Conservation (phyloP, 2,797 vertebrate species). For the Phataginus tricuspis region DNA sequence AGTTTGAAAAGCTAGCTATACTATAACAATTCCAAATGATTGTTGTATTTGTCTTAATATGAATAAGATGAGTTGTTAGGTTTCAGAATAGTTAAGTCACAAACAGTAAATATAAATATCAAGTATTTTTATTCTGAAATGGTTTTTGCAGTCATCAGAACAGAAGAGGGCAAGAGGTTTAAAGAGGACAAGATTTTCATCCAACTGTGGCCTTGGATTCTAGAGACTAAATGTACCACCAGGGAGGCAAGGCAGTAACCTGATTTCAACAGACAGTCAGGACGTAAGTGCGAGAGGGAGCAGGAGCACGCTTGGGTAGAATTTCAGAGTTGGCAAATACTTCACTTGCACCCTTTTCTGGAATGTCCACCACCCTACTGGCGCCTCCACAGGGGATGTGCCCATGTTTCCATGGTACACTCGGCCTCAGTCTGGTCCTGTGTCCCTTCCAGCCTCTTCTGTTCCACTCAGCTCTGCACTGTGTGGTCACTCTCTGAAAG, state of each 20-base stretch:
- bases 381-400: background rate
- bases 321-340: background rate
- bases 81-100: background rate
- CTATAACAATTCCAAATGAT: background rate
- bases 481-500: background rate
- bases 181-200: background rate
- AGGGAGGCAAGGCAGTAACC: background rate
- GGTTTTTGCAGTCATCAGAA: background rate
- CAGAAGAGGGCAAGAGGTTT: background rate
- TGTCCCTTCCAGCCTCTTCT: background rate
- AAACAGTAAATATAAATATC: background rate
- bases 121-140: conserved; percentile 8
- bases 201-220: background rate
- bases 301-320: background rate
- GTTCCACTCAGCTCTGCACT: background rate
- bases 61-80: background rate
- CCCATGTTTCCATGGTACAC: background rate
- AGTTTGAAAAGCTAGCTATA: background rate
- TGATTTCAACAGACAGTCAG: background rate
- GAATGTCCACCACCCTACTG: background rate
- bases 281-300: background rate
- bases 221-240: background rate
- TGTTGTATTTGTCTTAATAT: background rate
- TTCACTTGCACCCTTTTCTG: background rate
- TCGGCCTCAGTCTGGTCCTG: background rate